Conservation (phyloP, 2,113 vertebrate species). For the Corythoichthys intestinalis region DNA sequence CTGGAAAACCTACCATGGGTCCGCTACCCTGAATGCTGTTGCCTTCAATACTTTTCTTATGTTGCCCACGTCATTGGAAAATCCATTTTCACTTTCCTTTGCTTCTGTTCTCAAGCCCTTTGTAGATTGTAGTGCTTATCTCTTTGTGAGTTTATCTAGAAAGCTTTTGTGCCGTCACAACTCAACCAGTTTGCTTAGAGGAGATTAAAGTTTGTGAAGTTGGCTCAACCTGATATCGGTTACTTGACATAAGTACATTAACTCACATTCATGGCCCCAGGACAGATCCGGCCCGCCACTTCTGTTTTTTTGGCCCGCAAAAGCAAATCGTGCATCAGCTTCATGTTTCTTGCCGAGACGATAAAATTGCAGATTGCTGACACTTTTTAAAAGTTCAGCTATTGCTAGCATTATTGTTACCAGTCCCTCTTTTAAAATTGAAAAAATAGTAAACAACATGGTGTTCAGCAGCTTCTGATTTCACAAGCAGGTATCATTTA, state of each 20-base stretch:
- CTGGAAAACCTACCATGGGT: slow-evolving; percentile 3
- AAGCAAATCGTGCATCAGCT: too few relatives aligned
- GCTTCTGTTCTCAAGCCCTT: slow-evolving; percentile 10
- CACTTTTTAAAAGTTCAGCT: too few relatives aligned
- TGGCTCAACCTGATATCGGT: slow-evolving; percentile 25
- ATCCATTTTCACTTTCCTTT: slow-evolving; percentile 16
- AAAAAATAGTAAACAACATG: too few relatives aligned
- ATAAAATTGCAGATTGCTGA: too few relatives aligned
- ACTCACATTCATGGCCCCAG: too few relatives aligned
- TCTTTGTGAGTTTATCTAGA: slow-evolving; percentile 28
- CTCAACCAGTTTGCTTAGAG: slow-evolving; percentile 20
- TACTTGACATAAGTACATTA: slow-evolving; percentile 11
- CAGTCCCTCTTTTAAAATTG: too few relatives aligned
- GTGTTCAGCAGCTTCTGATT: too few relatives aligned
- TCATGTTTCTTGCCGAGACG: too few relatives aligned
- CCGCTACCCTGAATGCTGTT: background rate
- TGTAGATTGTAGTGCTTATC: slow-evolving; percentile 27
- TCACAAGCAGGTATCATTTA: too few relatives aligned
- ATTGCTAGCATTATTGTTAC: too few relatives aligned
- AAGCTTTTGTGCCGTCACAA: slow-evolving; percentile 23
- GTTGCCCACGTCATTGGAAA: background rate
- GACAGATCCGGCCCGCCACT: too few relatives aligned
- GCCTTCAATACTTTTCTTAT: background rate
- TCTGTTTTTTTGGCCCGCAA: too few relatives aligned
- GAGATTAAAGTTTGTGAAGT: slow-evolving; percentile 22